Percentiles rank a stretch among this genome's conserved stretches.
Conservation (phyloP, 2,797 vertebrate genomes). For the Choloepus didactylus region DNA sequence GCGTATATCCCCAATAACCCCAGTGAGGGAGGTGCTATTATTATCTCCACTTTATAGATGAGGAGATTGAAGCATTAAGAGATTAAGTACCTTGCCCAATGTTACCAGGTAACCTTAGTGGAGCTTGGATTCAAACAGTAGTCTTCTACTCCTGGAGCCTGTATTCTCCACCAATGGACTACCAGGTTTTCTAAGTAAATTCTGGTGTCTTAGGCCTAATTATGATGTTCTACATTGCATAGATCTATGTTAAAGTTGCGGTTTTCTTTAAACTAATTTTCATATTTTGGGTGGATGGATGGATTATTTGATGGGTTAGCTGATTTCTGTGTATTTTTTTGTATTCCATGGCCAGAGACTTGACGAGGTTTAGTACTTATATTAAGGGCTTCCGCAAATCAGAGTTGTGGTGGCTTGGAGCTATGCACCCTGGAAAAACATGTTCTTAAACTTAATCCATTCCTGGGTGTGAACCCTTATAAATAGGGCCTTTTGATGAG, state of each 20-base stretch:
- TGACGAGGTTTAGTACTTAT: background rate
- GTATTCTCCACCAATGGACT: background rate
- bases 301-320: background rate
- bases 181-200: background rate
- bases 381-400: background rate
- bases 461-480: too few species aligned
- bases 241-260: background rate
- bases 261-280: constrained; percentile 3
- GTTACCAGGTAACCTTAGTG: background rate
- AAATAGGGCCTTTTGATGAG: too few species aligned
- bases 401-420: too few species aligned
- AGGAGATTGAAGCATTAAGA: background rate
- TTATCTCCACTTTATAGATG: background rate
- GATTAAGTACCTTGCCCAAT: background rate
- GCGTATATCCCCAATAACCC: background rate
- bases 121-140: background rate
- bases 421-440: too few species aligned
- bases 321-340: background rate
- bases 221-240: background rate
- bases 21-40: too few species aligned
- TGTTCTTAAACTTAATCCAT: too few species aligned
- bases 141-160: background rate
- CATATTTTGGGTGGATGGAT: background rate
- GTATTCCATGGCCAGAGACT: constrained; percentile 9
- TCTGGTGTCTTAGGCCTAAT: background rate